Evolutionary conservation across 1,140 invertebrate species (phyloP).

Genomic region (Ectropis grisescens): DNA sequence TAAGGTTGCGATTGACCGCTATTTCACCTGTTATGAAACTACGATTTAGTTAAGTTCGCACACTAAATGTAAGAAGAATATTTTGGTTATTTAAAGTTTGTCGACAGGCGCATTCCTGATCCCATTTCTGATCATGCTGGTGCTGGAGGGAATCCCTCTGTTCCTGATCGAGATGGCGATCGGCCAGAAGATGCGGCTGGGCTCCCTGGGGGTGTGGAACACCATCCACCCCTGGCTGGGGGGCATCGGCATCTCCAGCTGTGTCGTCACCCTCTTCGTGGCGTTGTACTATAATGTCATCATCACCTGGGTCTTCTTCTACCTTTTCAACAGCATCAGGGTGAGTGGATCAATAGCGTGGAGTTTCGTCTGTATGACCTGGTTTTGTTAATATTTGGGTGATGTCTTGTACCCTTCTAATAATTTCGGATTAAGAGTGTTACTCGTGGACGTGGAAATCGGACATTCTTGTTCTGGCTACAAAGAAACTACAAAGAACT

Average conservation of each 20-base stretch:
- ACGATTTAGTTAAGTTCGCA: no score
- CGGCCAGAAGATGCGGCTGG: slow-evolving; percentile 90
- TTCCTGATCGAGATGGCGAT: slow-evolving; percentile 96
- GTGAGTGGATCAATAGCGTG: no score
- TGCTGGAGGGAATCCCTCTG: slow-evolving; percentile 93
- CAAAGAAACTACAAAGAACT: no score
- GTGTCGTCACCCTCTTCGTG: slow-evolving; percentile 92
- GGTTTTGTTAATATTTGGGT: no score
- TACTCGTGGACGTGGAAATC: no score
- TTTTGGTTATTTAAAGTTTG: slow-evolving; percentile 5
- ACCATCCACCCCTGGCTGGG: slow-evolving; percentile 93
- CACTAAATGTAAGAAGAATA: no score
- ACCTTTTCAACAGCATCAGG: slow-evolving; percentile 91
- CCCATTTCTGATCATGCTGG: slow-evolving; percentile 95
- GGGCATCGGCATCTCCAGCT: slow-evolving; percentile 90
- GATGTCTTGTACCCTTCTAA: no score
- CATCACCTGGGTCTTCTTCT: slow-evolving; percentile 98
- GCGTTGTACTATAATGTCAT: slow-evolving; percentile 98
- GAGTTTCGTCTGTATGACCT: no score
- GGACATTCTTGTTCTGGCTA: no score
- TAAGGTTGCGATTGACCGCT: no score
- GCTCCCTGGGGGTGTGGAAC: slow-evolving; percentile 94
- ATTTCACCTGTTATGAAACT: no score
- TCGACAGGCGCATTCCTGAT: slow-evolving; percentile 94
- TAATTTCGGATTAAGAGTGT: no score